These are phyloP conservation scores for Rhinolophus ferrumequinum DNA, from an alignment of 2,113 vertebrate genomes.

Conservation along the genomic window DNA sequence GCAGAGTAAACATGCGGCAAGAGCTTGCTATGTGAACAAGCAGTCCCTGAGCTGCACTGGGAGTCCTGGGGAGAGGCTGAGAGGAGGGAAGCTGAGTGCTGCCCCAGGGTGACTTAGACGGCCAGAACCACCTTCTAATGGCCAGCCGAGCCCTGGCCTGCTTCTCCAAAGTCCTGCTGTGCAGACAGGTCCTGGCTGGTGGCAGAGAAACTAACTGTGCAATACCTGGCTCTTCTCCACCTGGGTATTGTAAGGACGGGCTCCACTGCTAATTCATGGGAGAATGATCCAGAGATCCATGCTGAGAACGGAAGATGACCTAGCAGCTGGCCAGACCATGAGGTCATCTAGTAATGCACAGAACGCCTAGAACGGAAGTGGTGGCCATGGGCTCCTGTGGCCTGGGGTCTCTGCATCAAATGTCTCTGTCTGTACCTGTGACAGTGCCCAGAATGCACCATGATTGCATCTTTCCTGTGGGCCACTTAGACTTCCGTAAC, in stretches of 20 bases:
- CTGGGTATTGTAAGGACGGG: background rate
- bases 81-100: fast-evolving
- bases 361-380: background rate
- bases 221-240: fast-evolving
- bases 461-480: background rate
- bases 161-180: background rate
- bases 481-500: fast-evolving
- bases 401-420: background rate
- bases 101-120: background rate
- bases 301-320: background rate
- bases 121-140: background rate
- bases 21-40: background rate
- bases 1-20: fast-evolving
- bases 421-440: background rate
- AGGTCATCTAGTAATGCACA: background rate
- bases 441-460: background rate
- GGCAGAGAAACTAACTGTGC: background rate
- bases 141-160: background rate
- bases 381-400: fast-evolving
- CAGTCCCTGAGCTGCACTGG: fast-evolving
- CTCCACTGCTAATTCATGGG: fast-evolving
- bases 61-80: background rate
- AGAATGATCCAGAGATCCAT: background rate
- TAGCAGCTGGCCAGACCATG: background rate
- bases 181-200: background rate